Evolutionary conservation across 2,888 invertebrate species (phyloP).

Genomic region (Diogma glabrata): DNA sequence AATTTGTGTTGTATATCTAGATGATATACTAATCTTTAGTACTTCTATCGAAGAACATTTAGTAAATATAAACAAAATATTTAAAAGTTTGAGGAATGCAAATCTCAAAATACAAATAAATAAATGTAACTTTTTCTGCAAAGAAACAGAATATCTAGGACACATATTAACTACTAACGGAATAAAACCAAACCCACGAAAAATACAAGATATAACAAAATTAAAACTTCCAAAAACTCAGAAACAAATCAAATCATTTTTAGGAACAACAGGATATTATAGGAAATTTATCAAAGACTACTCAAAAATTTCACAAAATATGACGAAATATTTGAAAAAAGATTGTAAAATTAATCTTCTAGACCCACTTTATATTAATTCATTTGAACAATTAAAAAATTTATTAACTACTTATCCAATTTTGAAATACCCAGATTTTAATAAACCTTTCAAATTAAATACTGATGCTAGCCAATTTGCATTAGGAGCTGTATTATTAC

Average conservation of each 20-base stretch:
- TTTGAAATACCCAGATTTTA: not conserved
- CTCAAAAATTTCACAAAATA: no score
- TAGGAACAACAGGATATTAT: no score
- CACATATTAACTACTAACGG: not conserved
- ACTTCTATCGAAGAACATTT: not conserved
- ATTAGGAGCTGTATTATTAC: not conserved
- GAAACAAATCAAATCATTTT: no score
- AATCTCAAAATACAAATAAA: not conserved
- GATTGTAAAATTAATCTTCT: slow-evolving; percentile 10
- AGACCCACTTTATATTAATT: slow-evolving; percentile 7
- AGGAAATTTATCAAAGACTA: no score
- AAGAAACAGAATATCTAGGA: no score
- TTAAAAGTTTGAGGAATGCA: not conserved
- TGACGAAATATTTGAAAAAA: slow-evolving; percentile 6
- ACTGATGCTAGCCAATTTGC: not conserved
- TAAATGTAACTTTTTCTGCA: not conserved
- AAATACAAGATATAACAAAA: no score
- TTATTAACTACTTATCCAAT: slow-evolving; percentile 11
- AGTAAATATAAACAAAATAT: not conserved
- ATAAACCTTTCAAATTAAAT: not conserved
- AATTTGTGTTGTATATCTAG: not conserved
- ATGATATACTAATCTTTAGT: not conserved
- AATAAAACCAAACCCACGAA: not conserved
- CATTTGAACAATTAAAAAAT: slow-evolving; percentile 16
- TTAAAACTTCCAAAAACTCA: no score